Evolutionary conservation across 2,113 vertebrate genomes (phyloP), one percentile per base, ranked within the genome.

Genomic region (Castor canadensis): DNA sequence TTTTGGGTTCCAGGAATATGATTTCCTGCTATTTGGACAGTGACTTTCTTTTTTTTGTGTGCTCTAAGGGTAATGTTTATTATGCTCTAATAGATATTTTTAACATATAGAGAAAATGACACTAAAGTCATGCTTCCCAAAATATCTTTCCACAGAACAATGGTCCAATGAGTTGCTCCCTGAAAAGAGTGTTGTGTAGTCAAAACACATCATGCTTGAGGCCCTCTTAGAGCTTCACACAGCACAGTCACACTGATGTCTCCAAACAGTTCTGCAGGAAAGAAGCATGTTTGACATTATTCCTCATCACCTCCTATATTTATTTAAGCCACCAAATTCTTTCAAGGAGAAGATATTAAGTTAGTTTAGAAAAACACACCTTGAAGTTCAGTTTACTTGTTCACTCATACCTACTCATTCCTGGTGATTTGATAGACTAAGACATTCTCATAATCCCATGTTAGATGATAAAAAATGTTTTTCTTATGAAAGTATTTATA

Each of bases 221-320:
- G n/a, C n/a, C 69, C 43, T 71, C 35, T 30, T 24, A 2, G 24
- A 77, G 47, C 9, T 83, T 73, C 32, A 73, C 52, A 69, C 30
- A 82, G 64, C 40, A 60, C 15, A 5, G 12, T 73, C 72, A 20
- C 19, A 56, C 35, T 56, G 28, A 38, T 56, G 32, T 85, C 49
- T 73, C 66, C 45, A 49, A 35, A 58, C 83, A 92, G n/a, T 56
- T 83, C 95, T 89, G n/a, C 49, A 45, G 71, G 45, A 84, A 82
- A 79, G 24, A 88, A 72, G 73, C n/a, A 62, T 15, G 24, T 62
- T 88, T 52, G 56, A 64, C 49, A 79, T 80, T 30, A 47, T 47
- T 67, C 49, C n/a, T 38, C 62, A 30, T 87, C 86, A 85, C 64
- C 77, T 87, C 77, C 58, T 66, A 79, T 54, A 22, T 45, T 58